Percentiles rank a stretch among this genome's conserved stretches.
Conservation (phyloP, 2,797 vertebrate species). For the Sebastes trivittatus region DNA sequence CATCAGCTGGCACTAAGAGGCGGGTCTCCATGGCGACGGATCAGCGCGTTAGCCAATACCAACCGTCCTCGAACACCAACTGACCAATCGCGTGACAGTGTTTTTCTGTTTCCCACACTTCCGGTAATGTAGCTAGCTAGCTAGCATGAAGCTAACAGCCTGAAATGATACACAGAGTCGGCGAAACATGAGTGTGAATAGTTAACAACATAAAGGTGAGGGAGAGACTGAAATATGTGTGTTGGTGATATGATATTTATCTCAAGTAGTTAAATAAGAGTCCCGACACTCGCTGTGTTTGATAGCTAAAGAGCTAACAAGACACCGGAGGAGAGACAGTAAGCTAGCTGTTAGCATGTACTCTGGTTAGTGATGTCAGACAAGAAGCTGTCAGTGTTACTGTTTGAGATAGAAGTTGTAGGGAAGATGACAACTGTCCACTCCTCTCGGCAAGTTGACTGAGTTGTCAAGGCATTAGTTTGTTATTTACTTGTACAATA, state of each 20-base stretch:
- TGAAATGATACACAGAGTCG: not conserved
- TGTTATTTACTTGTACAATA: not conserved
- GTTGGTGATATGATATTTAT: not conserved
- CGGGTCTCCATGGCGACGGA: slow-evolving; percentile 61
- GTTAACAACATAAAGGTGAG: not conserved
- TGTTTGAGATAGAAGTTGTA: not conserved
- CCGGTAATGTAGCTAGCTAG: slow-evolving; percentile 39
- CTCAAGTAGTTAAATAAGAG: not conserved
- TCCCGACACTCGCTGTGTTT: not conserved
- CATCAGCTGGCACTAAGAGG: slow-evolving; percentile 76
- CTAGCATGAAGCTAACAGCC: slow-evolving; percentile 20
- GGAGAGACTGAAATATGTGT: not conserved
- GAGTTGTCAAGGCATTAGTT: too few species aligned
- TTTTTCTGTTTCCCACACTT: slow-evolving; percentile 28
- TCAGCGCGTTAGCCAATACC: slow-evolving; percentile 58
- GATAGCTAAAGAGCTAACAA: not conserved
- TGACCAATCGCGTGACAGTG: slow-evolving; percentile 64
- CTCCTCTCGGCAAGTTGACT: not conserved
- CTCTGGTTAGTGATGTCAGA: not conserved
- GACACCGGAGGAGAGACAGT: not conserved
- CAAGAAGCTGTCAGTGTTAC: not conserved
- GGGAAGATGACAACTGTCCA: too few species aligned
- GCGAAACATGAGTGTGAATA: not conserved
- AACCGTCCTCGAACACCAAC: not conserved
- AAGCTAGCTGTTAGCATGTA: not conserved